Base-by-base conservation (phyloP, 2,888 invertebrate species). In the Atethmia centrago region DNA sequence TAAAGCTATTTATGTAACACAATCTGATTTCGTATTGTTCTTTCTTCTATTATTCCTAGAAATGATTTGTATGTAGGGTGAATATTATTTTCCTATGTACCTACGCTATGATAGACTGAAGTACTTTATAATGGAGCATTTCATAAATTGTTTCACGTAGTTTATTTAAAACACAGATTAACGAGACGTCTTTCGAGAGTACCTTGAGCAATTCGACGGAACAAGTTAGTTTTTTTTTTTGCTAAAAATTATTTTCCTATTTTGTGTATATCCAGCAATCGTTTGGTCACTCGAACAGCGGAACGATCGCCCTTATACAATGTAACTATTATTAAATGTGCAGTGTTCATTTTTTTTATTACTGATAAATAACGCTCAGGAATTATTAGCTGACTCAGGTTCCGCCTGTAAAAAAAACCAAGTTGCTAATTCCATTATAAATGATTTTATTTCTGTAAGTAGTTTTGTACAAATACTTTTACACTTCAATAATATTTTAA, bases 31-130 rank as follows among this genome's bases (percentile, higher is more conserved):
- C 16, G 21, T 49, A 62, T 71, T 62, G 58, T 77, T 64, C 25
- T 53, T 68, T 76, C 56, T 56, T 68, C 66, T 73, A 36, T 56
- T 59, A 65, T 40, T 78, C 71, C 80, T 16, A 47, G n/a, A 58
- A 49, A 62, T 58, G 49, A 63, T 74, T 76, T 80, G 42, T n/a
- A n/a, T 73, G 25, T 47, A 5, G 21, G 70, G 56, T 36, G 31
- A 79, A 45, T 12, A 78, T 68, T 77, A 78, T 42, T 56, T 56
- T 42, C 12, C 16, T 16, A 25, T 19, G 42, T 53, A 2, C 21
- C 28, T 36, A n/a, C 31, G 3, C 28, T 36, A n/a, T 40, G 3
- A 55, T 64, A 28, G 28, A 19, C 16, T 75, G 12, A 28, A 4
- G 14, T 36, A 14, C 1, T 47, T 49, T 25, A 10, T 7, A 76